Percentiles rank a stretch among this genome's conserved stretches.
Evolutionary conservation across 2,888 invertebrate genomes (phyloP).

Genomic region (Lacanobia oleracea): DNA sequence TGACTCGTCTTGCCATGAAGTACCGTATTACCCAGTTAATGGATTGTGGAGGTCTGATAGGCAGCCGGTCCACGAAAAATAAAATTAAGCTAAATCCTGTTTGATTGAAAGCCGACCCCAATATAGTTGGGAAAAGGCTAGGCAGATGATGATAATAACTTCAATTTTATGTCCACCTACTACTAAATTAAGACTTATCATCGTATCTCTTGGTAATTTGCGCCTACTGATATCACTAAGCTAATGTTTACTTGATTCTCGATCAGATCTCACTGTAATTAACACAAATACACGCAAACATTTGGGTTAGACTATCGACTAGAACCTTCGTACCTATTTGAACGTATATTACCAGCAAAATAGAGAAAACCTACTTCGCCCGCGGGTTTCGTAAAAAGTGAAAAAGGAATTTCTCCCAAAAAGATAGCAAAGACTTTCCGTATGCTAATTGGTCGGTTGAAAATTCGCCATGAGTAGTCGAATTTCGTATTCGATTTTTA

Average conservation of each 20-base stretch:
- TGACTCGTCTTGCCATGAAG: too few relatives aligned
- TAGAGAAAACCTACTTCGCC: background rate
- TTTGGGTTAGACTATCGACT: slow-evolving; percentile 15
- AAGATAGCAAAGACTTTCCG: slow-evolving; percentile 29
- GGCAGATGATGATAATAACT: too few relatives aligned
- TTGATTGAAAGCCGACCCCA: too few relatives aligned
- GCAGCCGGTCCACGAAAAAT: too few relatives aligned
- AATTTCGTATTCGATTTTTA: slow-evolving; percentile 14
- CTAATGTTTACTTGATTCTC: slow-evolving; percentile 38
- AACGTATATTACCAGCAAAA: slow-evolving; percentile 16
- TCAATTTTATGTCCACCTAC: background rate
- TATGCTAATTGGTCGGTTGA: slow-evolving; percentile 29
- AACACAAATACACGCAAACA: slow-evolving; percentile 23
- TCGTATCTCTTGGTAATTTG: slow-evolving; percentile 10
- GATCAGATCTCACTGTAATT: slow-evolving; percentile 33
- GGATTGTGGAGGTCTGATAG: too few relatives aligned
- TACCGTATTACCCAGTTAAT: too few relatives aligned
- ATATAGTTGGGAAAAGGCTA: too few relatives aligned
- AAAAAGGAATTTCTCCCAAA: slow-evolving; percentile 15
- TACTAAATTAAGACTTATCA: background rate
- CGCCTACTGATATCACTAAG: slow-evolving; percentile 21
- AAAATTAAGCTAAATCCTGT: too few relatives aligned
- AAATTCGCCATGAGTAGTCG: slow-evolving; percentile 17
- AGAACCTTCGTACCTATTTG: background rate
- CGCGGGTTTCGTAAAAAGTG: slow-evolving; percentile 12